Conservation (phyloP, 2,113 vertebrate genomes). For the Microtus richardsoni region DNA sequence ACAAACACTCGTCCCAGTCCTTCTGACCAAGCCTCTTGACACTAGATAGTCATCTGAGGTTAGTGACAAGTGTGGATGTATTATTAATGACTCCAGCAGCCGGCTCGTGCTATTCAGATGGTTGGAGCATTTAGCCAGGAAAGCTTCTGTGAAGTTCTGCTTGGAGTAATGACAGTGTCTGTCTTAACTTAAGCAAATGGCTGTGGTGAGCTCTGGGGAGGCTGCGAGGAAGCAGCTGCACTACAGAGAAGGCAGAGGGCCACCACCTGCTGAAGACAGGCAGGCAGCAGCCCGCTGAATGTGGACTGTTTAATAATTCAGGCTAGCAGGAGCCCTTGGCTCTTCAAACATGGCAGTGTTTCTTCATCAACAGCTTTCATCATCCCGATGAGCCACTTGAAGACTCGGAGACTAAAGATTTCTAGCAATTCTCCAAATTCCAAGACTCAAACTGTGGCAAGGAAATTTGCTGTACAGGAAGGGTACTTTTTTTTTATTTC, state of each 20-base stretch:
- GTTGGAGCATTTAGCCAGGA: constrained; percentile 89
- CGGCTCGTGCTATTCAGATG: constrained; percentile 90
- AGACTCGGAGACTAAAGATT: constrained; percentile 81
- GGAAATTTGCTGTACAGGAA: constrained; percentile 52
- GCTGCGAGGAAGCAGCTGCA: constrained; percentile 84
- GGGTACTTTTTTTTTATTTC: not conserved
- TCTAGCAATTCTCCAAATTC: constrained; percentile 78
- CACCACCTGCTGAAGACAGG: constrained; percentile 88
- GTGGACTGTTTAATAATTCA: constrained; percentile 90
- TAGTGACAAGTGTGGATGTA: constrained; percentile 92
- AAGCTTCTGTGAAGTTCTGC: constrained; percentile 88
- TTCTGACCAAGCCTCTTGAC: constrained; percentile 91
- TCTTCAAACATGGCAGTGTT: constrained; percentile 82
- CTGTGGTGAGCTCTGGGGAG: constrained; percentile 86
- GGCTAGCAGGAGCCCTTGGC: constrained; percentile 83
- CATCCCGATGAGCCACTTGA: constrained; percentile 84
- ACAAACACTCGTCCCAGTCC: constrained; percentile 77
- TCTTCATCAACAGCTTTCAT: constrained; percentile 84
- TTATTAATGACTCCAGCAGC: constrained; percentile 92
- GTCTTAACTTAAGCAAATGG: constrained; percentile 91
- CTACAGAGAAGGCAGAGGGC: constrained; percentile 82
- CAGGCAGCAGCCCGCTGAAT: constrained; percentile 82
- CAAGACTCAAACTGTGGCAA: constrained; percentile 61
- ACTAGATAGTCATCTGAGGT: constrained; percentile 90
- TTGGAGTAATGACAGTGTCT: constrained; percentile 88